Evolutionary conservation across 2,888 invertebrate species (phyloP).

Genomic region (Lobophora halterata): DNA sequence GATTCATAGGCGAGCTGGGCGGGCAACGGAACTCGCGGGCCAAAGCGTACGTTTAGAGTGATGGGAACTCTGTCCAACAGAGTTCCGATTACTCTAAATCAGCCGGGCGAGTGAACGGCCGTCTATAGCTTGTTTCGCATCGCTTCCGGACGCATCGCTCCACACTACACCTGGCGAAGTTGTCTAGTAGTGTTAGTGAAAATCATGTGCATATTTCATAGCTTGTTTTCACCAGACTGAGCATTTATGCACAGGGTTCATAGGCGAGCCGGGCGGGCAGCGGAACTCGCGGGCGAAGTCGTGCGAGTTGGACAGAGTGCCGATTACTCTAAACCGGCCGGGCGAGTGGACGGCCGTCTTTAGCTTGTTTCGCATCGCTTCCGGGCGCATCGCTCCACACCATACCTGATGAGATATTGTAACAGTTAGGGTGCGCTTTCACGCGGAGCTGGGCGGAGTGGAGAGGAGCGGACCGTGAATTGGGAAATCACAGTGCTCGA

Average conservation of each 20-base stretch:
- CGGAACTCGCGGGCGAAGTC: constrained; percentile 88
- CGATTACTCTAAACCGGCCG: constrained; percentile 89
- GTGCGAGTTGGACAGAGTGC: constrained; percentile 87
- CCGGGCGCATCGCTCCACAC: constrained; percentile 91
- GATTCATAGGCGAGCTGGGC: too few relatives aligned
- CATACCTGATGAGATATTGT: too few relatives aligned
- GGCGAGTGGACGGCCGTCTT: constrained; percentile 93
- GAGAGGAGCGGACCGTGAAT: too few relatives aligned
- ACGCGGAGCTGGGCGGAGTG: too few relatives aligned
- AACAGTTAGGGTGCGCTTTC: too few relatives aligned
- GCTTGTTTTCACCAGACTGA: constrained; percentile 83
- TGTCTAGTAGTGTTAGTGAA: too few relatives aligned
- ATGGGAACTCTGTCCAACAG: too few relatives aligned
- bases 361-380: constrained; percentile 88
- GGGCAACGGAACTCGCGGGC: too few relatives aligned
- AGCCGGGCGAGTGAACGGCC: constrained; percentile 91
- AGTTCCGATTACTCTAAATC: constrained; percentile 89
- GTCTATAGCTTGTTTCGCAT: constrained; percentile 89
- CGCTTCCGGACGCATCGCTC: constrained; percentile 90
- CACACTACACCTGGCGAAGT: constrained; percentile 75
- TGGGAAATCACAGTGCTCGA: too few relatives aligned
- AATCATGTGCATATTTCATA: not conserved
- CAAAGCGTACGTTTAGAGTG: too few relatives aligned
- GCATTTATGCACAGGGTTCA: constrained; percentile 90
- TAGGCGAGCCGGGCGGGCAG: constrained; percentile 86